Evolutionary conservation across 2,888 invertebrate species (phyloP).

Genomic region (Zygaena filipendulae): DNA sequence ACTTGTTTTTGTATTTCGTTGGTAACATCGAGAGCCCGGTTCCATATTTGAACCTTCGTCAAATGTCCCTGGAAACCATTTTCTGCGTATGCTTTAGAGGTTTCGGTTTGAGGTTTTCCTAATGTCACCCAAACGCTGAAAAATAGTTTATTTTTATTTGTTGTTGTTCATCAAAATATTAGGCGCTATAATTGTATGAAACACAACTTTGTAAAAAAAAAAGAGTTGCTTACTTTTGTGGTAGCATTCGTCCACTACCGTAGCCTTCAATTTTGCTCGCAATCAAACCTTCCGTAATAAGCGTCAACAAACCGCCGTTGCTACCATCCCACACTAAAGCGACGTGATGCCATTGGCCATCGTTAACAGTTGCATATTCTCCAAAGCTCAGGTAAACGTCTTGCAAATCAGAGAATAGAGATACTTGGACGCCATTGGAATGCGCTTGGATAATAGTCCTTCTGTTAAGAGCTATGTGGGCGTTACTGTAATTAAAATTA

Average conservation of each 20-base stretch:
- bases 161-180: slow-evolving; percentile 1
- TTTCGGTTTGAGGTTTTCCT: slow-evolving; percentile 87
- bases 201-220: neutral
- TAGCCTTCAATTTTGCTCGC: slow-evolving; percentile 93
- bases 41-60: slow-evolving; percentile 95
- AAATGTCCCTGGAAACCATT: slow-evolving; percentile 95
- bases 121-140: slow-evolving; percentile 90
- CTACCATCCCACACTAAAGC: slow-evolving; percentile 95
- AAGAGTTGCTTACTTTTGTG: slow-evolving; percentile 76
- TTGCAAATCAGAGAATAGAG: slow-evolving; percentile 87
- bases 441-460: slow-evolving; percentile 91
- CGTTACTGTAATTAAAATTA: slow-evolving; percentile 66
- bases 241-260: slow-evolving; percentile 82
- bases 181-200: too few relatives aligned
- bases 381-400: slow-evolving; percentile 92
- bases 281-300: slow-evolving; percentile 96
- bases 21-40: slow-evolving; percentile 88
- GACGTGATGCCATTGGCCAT: slow-evolving; percentile 97
- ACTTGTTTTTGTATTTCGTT: slow-evolving; percentile 95
- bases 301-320: slow-evolving; percentile 84
- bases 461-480: slow-evolving; percentile 80
- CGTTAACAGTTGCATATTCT: slow-evolving; percentile 93
- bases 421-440: slow-evolving; percentile 92
- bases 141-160: slow-evolving; percentile 14
- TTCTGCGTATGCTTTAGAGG: slow-evolving; percentile 85